These are phyloP conservation scores for Stenotaenia linearis DNA, from an alignment of 2,888 invertebrate species.

Conservation along the genomic window DNA sequence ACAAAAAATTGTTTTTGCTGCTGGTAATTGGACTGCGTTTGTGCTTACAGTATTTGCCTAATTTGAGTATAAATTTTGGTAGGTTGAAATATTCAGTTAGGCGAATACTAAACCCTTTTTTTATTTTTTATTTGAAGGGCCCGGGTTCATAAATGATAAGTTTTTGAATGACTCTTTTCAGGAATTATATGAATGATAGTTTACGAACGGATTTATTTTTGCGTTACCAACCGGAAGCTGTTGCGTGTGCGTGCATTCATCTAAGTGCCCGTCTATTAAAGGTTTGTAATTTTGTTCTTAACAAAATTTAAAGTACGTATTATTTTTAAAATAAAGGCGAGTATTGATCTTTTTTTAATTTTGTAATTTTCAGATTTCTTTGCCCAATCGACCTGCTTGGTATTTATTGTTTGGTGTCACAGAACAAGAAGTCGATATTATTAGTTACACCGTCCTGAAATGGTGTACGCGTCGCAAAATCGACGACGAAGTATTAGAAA, in stretches of 20 bases:
- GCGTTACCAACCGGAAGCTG: slow-evolving; percentile 90
- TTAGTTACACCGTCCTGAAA: slow-evolving; percentile 72
- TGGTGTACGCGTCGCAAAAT: slow-evolving; percentile 67
- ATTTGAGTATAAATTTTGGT: background rate
- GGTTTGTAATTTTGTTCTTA: too few species aligned
- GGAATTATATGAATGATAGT: slow-evolving; percentile 99
- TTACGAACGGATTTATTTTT: slow-evolving; percentile 94
- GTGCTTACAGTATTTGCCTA: background rate
- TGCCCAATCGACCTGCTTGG: slow-evolving; percentile 87
- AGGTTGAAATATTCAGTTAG: background rate
- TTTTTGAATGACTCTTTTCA: slow-evolving; percentile 41
- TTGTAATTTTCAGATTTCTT: slow-evolving; percentile 50
- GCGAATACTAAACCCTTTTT: background rate
- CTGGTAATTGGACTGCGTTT: background rate
- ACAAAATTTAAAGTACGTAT: too few species aligned
- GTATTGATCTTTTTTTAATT: slow-evolving; percentile 24
- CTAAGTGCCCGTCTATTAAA: slow-evolving; percentile 83
- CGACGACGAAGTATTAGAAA: slow-evolving; percentile 68
- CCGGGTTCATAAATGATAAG: background rate
- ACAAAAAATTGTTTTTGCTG: background rate
- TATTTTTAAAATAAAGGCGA: too few species aligned
- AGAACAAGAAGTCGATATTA: slow-evolving; percentile 75
- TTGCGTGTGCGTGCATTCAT: slow-evolving; percentile 98
- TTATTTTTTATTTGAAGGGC: too few species aligned
- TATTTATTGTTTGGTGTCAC: slow-evolving; percentile 76